Conservation (phyloP, 2,797 vertebrate species). For the Spheniscus humboldti region DNA sequence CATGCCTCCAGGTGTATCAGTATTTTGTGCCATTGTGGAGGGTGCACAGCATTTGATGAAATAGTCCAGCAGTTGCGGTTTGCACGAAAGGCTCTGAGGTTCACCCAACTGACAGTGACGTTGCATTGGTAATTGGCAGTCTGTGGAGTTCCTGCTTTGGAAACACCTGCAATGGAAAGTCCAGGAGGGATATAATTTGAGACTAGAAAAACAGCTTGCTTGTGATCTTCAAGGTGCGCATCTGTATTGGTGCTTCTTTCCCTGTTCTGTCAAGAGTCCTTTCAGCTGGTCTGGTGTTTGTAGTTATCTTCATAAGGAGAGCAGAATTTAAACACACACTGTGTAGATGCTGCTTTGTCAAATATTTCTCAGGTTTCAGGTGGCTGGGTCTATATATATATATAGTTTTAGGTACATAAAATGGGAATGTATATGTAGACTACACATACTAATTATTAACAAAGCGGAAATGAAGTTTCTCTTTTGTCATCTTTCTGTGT, state of each 20-base stretch:
- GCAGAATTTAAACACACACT: neutral
- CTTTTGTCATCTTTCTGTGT: neutral
- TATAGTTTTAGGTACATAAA: neutral
- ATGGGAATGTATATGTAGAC: neutral
- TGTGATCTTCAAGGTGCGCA: neutral
- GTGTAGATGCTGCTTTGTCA: neutral
- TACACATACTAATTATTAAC: neutral
- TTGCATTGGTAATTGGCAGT: neutral
- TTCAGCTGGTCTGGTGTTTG: neutral
- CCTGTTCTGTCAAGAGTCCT: neutral
- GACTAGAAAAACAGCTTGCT: neutral
- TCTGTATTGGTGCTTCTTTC: neutral
- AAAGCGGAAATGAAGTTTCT: neutral
- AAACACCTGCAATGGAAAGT: neutral
- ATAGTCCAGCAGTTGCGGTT: neutral
- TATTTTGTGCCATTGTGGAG: neutral
- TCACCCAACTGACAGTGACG: neutral
- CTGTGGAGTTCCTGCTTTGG: neutral
- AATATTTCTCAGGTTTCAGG: neutral
- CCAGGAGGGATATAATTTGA: neutral
- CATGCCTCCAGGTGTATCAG: neutral
- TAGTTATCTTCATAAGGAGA: neutral
- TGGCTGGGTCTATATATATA: neutral
- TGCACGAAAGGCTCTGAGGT: neutral
- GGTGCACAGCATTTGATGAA: neutral